Conservation (phyloP, 2,113 vertebrate genomes). For the Microtus pennsylvanicus region DNA sequence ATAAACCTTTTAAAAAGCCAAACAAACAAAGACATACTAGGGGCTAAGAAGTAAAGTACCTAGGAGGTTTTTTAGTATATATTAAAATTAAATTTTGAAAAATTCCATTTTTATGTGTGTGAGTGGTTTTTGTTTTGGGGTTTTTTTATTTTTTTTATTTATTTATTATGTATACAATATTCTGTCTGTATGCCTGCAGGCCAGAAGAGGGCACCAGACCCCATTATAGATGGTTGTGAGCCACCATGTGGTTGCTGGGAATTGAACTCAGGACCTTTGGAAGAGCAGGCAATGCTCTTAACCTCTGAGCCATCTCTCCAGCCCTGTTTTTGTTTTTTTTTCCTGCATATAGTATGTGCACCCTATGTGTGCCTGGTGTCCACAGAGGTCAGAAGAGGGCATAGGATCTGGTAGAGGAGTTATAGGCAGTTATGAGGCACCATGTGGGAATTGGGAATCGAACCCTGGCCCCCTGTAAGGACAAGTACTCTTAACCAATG, state of each 20-base stretch:
- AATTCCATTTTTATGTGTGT: background rate
- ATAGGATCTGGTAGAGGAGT: background rate
- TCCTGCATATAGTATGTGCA: background rate
- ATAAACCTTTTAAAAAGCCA: background rate
- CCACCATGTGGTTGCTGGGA: no score
- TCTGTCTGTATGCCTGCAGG: no score
- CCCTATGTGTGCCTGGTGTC: no score
- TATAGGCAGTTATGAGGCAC: background rate
- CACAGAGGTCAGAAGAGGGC: background rate
- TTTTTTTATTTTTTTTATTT: no score
- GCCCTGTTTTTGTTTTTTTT: background rate
- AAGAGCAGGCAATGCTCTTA: no score
- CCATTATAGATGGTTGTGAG: no score
- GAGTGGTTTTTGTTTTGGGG: background rate
- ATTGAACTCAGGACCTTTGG: no score
- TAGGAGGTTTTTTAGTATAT: background rate
- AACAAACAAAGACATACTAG: background rate
- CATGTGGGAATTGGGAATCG: background rate
- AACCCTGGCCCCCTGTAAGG: background rate
- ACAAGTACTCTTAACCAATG: background rate
- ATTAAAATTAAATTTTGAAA: background rate
- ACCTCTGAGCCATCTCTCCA: no score
- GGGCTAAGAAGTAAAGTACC: background rate
- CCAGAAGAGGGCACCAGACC: no score
- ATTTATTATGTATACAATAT: no score